A percentile compares a stretch with the other conserved stretches of the same genome.
Conservation (phyloP, 2,113 vertebrate genomes). For the Bombycilla garrulus region DNA sequence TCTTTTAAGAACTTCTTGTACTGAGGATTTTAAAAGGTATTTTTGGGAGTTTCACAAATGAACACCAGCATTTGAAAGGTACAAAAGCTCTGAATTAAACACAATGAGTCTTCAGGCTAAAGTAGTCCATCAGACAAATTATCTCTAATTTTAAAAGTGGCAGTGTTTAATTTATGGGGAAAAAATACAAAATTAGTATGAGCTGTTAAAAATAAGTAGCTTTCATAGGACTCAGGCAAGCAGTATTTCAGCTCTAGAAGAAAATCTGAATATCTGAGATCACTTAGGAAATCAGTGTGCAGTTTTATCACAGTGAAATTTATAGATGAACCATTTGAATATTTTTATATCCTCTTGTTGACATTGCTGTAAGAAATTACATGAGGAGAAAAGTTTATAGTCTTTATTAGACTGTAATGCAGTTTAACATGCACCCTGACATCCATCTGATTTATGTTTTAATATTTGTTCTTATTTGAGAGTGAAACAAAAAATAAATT, state of each 20-base stretch:
- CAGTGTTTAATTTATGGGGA: not conserved
- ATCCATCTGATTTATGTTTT: conserved; percentile 15
- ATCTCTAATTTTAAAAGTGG: not conserved
- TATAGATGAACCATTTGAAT: not conserved
- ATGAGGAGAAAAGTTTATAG: not conserved
- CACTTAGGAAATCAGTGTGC: not conserved
- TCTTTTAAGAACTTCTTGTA: not conserved
- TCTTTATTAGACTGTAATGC: not conserved
- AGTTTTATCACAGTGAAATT: not conserved
- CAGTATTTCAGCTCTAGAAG: not conserved
- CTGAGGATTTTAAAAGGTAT: not conserved
- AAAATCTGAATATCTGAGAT: conserved; percentile 7
- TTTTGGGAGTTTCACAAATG: not conserved
- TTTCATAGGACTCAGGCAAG: not conserved
- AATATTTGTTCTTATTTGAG: not conserved
- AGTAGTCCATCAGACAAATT: not conserved
- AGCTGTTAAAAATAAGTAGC: not conserved
- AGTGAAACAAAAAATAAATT: not conserved
- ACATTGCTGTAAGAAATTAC: not conserved
- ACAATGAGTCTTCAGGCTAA: not conserved
- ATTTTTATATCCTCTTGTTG: conserved; percentile 17
- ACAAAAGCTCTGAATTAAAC: not conserved
- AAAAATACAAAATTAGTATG: not conserved
- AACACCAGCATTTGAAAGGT: not conserved
- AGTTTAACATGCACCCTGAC: not conserved